These are phyloP conservation scores for Phasia obesa DNA, from an alignment of 2,888 invertebrate genomes.

Conservation along the genomic window DNA sequence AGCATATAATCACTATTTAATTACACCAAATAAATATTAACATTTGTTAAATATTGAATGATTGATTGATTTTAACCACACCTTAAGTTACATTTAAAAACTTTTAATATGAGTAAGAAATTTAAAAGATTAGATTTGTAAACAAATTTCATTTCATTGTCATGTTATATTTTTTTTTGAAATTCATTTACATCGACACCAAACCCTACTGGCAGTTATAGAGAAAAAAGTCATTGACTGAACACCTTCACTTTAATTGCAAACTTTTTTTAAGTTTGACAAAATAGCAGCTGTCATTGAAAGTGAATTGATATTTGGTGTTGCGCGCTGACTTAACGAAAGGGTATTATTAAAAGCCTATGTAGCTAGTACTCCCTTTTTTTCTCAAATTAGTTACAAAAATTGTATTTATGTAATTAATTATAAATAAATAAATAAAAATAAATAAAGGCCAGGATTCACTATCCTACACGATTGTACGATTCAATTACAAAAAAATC, in stretches of 20 bases:
- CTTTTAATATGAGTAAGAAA: background rate
- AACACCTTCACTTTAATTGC: conserved; percentile 42
- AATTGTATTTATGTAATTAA: too few relatives aligned
- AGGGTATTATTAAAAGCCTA: too few relatives aligned
- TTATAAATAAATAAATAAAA: too few relatives aligned
- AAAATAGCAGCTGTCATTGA: conserved; percentile 59
- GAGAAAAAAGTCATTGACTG: background rate
- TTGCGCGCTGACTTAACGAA: background rate
- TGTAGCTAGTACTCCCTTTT: too few relatives aligned
- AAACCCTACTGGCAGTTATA: background rate
- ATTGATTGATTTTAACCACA: conserved; percentile 58
- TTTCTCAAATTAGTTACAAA: too few relatives aligned
- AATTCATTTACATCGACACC: conserved; percentile 1
- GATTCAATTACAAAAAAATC: too few relatives aligned
- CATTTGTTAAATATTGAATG: conserved; percentile 60
- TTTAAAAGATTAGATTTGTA: background rate
- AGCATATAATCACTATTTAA: conserved; percentile 66
- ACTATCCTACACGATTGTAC: too few relatives aligned
- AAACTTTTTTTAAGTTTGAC: conserved; percentile 37
- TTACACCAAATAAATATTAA: conserved; percentile 66
- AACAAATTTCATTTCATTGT: conserved; percentile 3
- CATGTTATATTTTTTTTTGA: background rate
- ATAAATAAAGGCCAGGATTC: too few relatives aligned
- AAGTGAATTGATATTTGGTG: conserved; percentile 55
- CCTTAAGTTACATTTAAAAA: conserved; percentile 48